Percentiles rank a stretch among this genome's conserved stretches.
Conservation (phyloP, 2,797 vertebrate genomes). For the Diglossa cyanea region DNA sequence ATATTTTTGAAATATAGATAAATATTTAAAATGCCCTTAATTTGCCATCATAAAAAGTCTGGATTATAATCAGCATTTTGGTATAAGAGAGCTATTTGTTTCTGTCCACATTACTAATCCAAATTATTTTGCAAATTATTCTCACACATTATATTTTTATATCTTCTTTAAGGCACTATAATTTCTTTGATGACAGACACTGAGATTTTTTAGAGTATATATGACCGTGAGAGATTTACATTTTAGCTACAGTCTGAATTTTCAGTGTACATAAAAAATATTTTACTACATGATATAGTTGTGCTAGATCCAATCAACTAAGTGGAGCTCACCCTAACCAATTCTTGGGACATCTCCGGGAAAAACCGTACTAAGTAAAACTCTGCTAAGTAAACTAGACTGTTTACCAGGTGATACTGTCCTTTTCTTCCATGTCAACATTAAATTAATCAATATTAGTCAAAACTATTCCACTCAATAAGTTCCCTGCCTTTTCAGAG, state of each 20-base stretch:
- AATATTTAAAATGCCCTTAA: background rate
- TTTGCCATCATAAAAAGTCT: background rate
- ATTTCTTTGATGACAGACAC: background rate
- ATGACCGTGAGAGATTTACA: background rate
- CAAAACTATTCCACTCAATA: background rate
- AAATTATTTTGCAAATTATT: background rate
- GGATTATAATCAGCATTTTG: background rate
- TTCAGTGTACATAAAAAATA: background rate
- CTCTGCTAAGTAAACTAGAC: background rate
- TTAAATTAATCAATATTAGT: background rate
- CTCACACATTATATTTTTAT: background rate
- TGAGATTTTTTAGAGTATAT: background rate
- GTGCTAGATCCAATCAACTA: background rate
- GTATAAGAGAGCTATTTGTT: background rate
- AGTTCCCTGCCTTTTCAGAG: background rate
- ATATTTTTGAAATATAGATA: background rate
- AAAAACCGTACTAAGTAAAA: background rate
- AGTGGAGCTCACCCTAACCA: background rate
- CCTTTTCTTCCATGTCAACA: background rate
- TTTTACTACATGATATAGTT: background rate
- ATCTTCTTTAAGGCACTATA: background rate
- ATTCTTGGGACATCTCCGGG: background rate
- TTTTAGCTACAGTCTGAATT: background rate
- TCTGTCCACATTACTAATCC: background rate
- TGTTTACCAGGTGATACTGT: background rate